phyloP scores from a whole-genome alignment of 2,113 vertebrate species.

The Chloropsis cyanopogon region DNA sequence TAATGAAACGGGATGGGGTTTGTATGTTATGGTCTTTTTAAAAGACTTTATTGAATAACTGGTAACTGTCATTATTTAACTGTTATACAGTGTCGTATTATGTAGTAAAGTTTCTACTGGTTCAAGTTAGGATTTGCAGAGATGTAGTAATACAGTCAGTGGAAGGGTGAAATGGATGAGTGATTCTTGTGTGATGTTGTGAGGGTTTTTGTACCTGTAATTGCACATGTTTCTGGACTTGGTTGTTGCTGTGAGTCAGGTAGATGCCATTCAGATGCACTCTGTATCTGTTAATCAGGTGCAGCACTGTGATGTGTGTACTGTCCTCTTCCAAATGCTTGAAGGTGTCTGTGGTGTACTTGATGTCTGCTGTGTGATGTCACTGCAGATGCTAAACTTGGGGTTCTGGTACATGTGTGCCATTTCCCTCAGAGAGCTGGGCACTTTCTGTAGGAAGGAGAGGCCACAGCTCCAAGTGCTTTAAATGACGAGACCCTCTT shows the following conservation, averaged over 20 bases:
- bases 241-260: neutral
- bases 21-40: neutral
- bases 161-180: neutral
- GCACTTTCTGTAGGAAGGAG: neutral
- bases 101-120: neutral
- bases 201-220: neutral
- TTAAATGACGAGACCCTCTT: neutral
- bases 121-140: neutral
- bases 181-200: neutral
- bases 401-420: neutral
- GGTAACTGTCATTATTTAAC: neutral
- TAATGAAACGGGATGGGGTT: neutral
- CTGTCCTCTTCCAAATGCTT: neutral
- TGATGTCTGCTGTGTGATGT: neutral
- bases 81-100: neutral
- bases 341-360: fast-evolving
- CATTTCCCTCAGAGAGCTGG: neutral
- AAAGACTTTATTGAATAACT: neutral
- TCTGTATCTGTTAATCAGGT: neutral
- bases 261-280: neutral
- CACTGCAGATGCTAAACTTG: neutral
- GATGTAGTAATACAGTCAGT: neutral
- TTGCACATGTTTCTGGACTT: fast-evolving
- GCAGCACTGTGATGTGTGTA: neutral
- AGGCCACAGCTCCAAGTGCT: neutral